phyloP scores from a whole-genome alignment of 2,888 invertebrate species.

The Nyleta sp. region DNA sequence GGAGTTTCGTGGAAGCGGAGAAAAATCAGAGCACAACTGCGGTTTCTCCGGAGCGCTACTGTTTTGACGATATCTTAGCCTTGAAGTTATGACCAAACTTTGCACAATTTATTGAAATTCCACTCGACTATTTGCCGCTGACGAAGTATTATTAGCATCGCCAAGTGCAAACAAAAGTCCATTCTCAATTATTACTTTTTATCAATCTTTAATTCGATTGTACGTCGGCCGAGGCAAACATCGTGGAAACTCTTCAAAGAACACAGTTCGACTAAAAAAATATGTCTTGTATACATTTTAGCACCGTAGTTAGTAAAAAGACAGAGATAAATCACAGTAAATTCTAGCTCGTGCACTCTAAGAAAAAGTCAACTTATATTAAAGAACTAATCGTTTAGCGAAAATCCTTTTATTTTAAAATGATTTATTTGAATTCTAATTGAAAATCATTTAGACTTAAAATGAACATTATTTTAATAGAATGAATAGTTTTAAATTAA shows the following conservation, averaged over 20 bases:
- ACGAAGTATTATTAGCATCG: conserved; percentile 46
- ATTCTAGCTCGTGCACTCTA: too few relatives aligned
- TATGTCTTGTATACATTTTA: too few relatives aligned
- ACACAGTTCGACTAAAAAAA: too few relatives aligned
- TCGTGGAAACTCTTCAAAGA: neutral
- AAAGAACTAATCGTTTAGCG: too few relatives aligned
- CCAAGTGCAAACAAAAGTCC: conserved; percentile 42
- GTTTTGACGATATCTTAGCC: conserved; percentile 60
- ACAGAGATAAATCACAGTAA: too few relatives aligned
- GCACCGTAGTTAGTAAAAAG: too few relatives aligned
- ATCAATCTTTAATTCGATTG: conserved; percentile 20
- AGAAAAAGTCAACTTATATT: too few relatives aligned
- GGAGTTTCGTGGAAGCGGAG: conserved; percentile 54
- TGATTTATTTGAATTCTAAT: too few relatives aligned
- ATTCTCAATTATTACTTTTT: conserved; percentile 45
- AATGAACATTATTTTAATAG: too few relatives aligned
- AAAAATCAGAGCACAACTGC: conserved; percentile 63
- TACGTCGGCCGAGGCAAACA: neutral
- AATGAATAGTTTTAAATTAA: too few relatives aligned
- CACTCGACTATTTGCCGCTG: conserved; percentile 36
- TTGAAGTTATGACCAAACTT: conserved; percentile 54
- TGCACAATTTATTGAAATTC: conserved; percentile 56
- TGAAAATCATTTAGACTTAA: too few relatives aligned
- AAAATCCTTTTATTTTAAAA: too few relatives aligned
- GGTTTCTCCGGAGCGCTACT: conserved; percentile 46